Evolutionary conservation across 2,113 vertebrate genomes (phyloP).

Genomic region (Orientallactaga bullata): DNA sequence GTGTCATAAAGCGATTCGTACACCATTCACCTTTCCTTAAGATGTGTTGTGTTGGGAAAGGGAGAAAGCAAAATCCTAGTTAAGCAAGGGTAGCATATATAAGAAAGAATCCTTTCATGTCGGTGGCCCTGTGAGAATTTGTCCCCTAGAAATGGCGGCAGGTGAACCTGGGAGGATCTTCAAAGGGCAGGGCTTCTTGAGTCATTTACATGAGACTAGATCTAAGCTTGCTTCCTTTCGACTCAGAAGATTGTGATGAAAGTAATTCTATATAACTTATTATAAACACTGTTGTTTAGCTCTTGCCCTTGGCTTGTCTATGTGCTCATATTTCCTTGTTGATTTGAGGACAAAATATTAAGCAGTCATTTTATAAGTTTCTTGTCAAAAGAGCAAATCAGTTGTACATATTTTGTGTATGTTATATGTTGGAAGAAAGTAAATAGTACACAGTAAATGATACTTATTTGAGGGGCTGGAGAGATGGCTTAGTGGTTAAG

Average conservation of each 20-base stretch:
- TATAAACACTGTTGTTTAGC: background rate
- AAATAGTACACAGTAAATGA: background rate
- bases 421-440: background rate
- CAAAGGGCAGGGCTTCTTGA: background rate
- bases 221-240: background rate
- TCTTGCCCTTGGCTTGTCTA: background rate
- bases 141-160: background rate
- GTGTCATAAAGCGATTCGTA: background rate
- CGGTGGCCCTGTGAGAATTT: background rate
- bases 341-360: constrained; percentile 7
- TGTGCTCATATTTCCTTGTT: background rate
- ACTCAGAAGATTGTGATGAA: background rate
- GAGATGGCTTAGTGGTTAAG: no score
- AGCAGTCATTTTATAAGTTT: constrained; percentile 34
- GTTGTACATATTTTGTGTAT: constrained; percentile 9
- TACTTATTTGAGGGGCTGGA: background rate
- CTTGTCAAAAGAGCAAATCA: constrained; percentile 41
- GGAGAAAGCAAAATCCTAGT: background rate
- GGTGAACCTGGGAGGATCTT: background rate
- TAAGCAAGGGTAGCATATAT: background rate
- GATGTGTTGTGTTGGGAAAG: background rate
- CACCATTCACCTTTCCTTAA: background rate
- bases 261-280: background rate
- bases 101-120: background rate
- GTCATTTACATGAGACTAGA: background rate